Conservation (phyloP, 2,113 vertebrate genomes). For the Xenopus tropicalis region UCB_Xtro_10.0 CM004446.2:80657001-80657500, state of each 20-base stretch:
- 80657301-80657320: slow-evolving; percentile 45
- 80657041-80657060: neutral
- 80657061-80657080: neutral
- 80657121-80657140: neutral
- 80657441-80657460: slow-evolving; percentile 12
- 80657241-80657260: neutral
- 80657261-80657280: neutral
- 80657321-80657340: slow-evolving; percentile 5
- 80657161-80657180: too few relatives aligned
- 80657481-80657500: neutral
- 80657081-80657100: neutral
- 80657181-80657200: neutral
- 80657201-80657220: neutral
- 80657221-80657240: neutral
- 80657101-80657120: neutral
- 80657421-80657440: slow-evolving; percentile 22
- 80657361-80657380: neutral
- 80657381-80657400: neutral
- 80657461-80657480: neutral
- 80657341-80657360: neutral
- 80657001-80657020: too few relatives aligned
- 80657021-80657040: neutral
- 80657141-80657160: neutral
- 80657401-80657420: slow-evolving; percentile 35
- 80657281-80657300: slow-evolving; percentile 2